Evolutionary conservation across 2,113 vertebrate genomes (phyloP), one percentile per base, ranked within the genome.

Genomic region (Corynorhinus townsendii): DNA sequence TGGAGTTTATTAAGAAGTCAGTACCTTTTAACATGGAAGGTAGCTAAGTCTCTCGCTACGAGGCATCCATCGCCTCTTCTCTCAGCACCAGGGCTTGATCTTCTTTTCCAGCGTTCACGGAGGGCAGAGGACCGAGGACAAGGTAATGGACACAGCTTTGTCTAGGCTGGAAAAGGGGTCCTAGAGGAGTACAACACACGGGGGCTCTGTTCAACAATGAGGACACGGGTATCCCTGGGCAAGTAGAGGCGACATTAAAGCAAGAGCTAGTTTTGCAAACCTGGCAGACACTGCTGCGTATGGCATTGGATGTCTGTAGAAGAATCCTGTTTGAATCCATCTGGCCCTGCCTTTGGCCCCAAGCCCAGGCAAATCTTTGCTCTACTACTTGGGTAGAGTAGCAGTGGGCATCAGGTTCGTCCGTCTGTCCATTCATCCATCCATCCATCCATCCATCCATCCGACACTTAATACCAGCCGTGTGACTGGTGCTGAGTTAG

Each of bases 1-100:
- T 90, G 14, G 43, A 26, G 33, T 92, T 94, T 92, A 69, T 22
- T 49, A 75, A 77, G 47, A 95, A 88, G 75, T 72, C 56, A 83
- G 17, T 40, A 87, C 15, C 11, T 66, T 96, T 89, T 86, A 94
- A 93, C 80, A n/a, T 86, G 45, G 77, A 88, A 73, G 33, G 49
- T 52, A 76, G 38, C 64, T 68, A 24, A 84, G 56, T 94, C 49
- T 90, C 26, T 82, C 47, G 33, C 43, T 72, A 56, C 47, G 26
- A 30, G 82, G 9, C n/a, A 26, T 43, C 10, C n/a, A 40, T 45
- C 66, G 81, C 35, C 24, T 89, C 84, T 69, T 62, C 30, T 69
- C 49, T n/a, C n/a, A 80, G 54, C 35, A 47, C 54, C 77, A 12
- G 16, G 28, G 22, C 86, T 81, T 59, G 73, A 49, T 52, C 9